These are phyloP conservation scores for Latrodectus geometricus DNA, from an alignment of 1,140 invertebrate genomes.

Conservation along the genomic window DNA sequence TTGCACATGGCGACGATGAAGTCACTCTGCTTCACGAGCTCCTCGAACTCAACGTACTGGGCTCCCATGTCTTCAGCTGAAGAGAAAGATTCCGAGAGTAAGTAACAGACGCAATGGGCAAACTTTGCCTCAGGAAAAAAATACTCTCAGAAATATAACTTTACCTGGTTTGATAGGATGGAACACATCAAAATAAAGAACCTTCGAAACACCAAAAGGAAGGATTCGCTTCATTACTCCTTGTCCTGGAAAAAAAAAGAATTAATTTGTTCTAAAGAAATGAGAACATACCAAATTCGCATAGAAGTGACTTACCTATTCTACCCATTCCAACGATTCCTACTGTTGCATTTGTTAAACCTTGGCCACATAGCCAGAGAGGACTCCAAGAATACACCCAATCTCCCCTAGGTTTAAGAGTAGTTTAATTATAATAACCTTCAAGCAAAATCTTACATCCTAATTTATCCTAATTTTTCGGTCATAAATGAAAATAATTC, in stretches of 20 bases:
- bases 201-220: conserved; percentile 66
- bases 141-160: not conserved
- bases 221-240: conserved; percentile 69
- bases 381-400: conserved; percentile 64
- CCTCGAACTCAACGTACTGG: conserved; percentile 78
- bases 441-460: no score
- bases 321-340: conserved; percentile 75
- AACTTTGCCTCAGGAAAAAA: not conserved
- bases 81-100: conserved; percentile 3
- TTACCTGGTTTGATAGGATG: conserved; percentile 62
- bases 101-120: not conserved
- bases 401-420: conserved; percentile 54
- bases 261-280: not conserved
- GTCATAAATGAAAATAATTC: no score
- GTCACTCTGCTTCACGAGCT: conserved; percentile 79
- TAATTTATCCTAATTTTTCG: no score
- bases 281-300: not conserved
- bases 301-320: conserved; percentile 67
- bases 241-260: conserved; percentile 63
- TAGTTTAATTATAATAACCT: no score
- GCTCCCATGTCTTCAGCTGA: conserved; percentile 75
- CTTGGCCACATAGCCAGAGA: conserved; percentile 63
- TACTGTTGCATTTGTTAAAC: conserved; percentile 58
- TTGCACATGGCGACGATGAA: conserved; percentile 81
- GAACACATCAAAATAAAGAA: conserved; percentile 67